Conservation (phyloP, 2,888 invertebrate genomes). For the Apamea sordens region DNA sequence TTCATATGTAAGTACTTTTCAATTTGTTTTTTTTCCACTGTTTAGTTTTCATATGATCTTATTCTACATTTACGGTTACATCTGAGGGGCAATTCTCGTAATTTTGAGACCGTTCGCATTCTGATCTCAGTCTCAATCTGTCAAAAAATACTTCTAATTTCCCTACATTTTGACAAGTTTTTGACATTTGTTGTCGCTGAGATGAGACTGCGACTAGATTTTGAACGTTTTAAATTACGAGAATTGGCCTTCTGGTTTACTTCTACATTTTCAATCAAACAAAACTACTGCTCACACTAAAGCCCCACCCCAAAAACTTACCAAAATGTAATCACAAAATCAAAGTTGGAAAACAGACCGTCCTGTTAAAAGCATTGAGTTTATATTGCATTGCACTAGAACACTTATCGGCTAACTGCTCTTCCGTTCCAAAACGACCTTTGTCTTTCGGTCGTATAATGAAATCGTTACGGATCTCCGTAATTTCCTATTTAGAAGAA, state of each 20-base stretch:
- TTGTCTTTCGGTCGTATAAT: slow-evolving; percentile 61
- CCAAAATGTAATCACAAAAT: slow-evolving; percentile 62
- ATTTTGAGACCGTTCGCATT: no score
- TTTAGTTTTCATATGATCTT: background rate
- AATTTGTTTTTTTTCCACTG: background rate
- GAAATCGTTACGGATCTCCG: slow-evolving; percentile 52
- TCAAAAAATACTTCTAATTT: no score
- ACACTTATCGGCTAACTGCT: slow-evolving; percentile 55
- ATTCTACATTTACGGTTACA: background rate
- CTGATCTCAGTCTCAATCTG: no score
- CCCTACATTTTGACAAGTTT: no score
- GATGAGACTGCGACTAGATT: no score
- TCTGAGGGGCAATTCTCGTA: no score
- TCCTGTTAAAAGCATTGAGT: slow-evolving; percentile 57
- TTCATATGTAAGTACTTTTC: background rate
- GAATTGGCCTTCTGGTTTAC: no score
- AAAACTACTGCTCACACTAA: slow-evolving; percentile 21
- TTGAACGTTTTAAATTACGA: no score
- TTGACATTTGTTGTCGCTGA: no score
- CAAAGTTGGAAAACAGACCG: slow-evolving; percentile 56
- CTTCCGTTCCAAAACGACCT: slow-evolving; percentile 52
- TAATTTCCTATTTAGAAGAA: slow-evolving; percentile 62
- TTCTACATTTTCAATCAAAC: background rate
- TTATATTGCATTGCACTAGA: slow-evolving; percentile 59
- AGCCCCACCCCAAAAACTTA: slow-evolving; percentile 51